Percentiles rank a stretch among this genome's conserved stretches.
phyloP scores from a whole-genome alignment of 2,113 vertebrate species.

The Salminus brasiliensis region DNA sequence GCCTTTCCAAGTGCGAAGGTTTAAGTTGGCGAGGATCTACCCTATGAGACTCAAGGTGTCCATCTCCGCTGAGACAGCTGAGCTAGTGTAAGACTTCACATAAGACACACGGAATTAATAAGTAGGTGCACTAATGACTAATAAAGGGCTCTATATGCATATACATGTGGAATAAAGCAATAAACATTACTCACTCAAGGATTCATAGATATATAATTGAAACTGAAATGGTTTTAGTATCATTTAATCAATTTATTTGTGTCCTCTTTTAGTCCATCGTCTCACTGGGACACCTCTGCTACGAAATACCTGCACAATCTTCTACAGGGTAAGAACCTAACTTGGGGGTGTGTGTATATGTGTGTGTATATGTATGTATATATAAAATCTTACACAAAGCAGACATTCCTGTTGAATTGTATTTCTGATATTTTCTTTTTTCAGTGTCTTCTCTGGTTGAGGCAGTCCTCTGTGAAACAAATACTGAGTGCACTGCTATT shows the following conservation, averaged over 20 bases:
- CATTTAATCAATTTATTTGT: neutral
- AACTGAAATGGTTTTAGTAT: neutral
- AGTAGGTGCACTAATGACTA: no score
- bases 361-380: no score
- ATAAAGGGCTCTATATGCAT: no score
- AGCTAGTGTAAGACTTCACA: slow-evolving; percentile 78
- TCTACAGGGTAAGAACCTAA: slow-evolving; percentile 76
- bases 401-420: no score
- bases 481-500: slow-evolving; percentile 75
- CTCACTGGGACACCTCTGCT: slow-evolving; percentile 87
- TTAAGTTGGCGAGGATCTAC: slow-evolving; percentile 78
- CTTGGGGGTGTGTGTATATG: neutral
- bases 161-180: no score
- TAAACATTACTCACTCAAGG: neutral
- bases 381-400: no score
- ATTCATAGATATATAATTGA: neutral
- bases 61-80: slow-evolving; percentile 70
- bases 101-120: neutral
- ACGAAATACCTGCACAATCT: slow-evolving; percentile 82
- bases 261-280: slow-evolving; percentile 75
- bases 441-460: slow-evolving; percentile 79
- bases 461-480: slow-evolving; percentile 76
- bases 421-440: neutral
- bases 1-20: slow-evolving; percentile 83
- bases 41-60: slow-evolving; percentile 82